Percentiles rank a stretch among this genome's conserved stretches.
phyloP scores from a whole-genome alignment of 2,797 vertebrate species.

The Phyllotis vaccarum region DNA sequence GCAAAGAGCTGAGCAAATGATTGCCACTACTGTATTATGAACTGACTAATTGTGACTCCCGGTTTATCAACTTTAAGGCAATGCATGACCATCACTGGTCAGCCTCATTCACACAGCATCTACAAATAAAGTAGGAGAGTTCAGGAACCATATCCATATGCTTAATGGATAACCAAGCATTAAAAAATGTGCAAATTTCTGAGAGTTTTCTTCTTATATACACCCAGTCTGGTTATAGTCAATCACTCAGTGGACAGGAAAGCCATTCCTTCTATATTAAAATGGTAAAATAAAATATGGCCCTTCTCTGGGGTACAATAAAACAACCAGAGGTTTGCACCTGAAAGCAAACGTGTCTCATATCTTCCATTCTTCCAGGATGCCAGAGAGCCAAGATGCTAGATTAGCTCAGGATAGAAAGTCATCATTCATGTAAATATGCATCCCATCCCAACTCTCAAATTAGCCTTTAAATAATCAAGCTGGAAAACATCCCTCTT shows the following conservation, averaged over 20 bases:
- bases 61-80: neutral
- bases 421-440: conserved; percentile 47
- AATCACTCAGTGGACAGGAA: neutral
- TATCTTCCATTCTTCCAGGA: conserved; percentile 37
- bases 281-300: conserved; percentile 55
- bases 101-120: neutral
- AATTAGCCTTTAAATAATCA: conserved; percentile 68
- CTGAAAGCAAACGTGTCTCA: conserved; percentile 47
- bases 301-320: conserved; percentile 27
- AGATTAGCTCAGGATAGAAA: conserved; percentile 17
- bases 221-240: neutral
- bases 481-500: conserved; percentile 50
- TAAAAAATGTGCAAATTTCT: conserved; percentile 5
- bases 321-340: conserved; percentile 51
- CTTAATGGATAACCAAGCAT: neutral
- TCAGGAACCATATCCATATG: neutral
- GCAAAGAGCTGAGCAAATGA: neutral
- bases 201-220: neutral
- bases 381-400: conserved; percentile 13
- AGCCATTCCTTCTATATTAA: conserved; percentile 44
- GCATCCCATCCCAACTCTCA: conserved; percentile 48
- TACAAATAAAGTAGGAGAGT: neutral
- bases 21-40: neutral
- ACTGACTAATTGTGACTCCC: neutral
- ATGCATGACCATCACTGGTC: neutral